phyloP scores from a whole-genome alignment of 2,797 vertebrate genomes.

The Microchirus variegatus region DNA sequence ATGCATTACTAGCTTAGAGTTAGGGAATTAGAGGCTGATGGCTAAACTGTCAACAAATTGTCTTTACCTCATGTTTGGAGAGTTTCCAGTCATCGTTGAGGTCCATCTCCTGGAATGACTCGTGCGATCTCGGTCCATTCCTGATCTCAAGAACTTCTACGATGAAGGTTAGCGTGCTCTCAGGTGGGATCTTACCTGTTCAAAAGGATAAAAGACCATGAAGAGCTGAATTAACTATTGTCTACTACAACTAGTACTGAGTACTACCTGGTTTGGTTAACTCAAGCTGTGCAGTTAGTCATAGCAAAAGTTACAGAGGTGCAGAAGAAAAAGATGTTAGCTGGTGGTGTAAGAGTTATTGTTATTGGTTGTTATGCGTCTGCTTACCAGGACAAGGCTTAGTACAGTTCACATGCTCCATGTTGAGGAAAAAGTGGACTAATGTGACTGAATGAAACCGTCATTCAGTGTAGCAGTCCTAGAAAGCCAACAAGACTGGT shows the following conservation, averaged over 20 bases:
- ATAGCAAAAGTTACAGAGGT: constrained; percentile 5
- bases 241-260: too few species aligned
- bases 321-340: constrained; percentile 3
- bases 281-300: background rate
- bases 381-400: constrained; percentile 63
- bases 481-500: constrained; percentile 34
- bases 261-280: background rate
- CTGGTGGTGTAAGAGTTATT: constrained; percentile 20
- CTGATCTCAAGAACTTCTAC: constrained; percentile 93
- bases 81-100: constrained; percentile 98
- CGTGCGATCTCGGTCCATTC: constrained; percentile 95
- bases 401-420: constrained; percentile 60
- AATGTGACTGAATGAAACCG: constrained; percentile 39
- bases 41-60: too few species aligned
- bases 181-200: constrained; percentile 95
- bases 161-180: constrained; percentile 92
- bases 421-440: constrained; percentile 43
- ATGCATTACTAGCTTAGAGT: too few species aligned
- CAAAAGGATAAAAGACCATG: constrained; percentile 18
- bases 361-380: background rate
- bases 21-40: too few species aligned
- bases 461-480: constrained; percentile 52
- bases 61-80: constrained; percentile 89
- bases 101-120: constrained; percentile 98
- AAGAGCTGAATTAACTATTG: background rate